These are phyloP conservation scores for Centroberyx gerrardi DNA, from an alignment of 2,797 vertebrate species.

Conservation along the genomic window DNA sequence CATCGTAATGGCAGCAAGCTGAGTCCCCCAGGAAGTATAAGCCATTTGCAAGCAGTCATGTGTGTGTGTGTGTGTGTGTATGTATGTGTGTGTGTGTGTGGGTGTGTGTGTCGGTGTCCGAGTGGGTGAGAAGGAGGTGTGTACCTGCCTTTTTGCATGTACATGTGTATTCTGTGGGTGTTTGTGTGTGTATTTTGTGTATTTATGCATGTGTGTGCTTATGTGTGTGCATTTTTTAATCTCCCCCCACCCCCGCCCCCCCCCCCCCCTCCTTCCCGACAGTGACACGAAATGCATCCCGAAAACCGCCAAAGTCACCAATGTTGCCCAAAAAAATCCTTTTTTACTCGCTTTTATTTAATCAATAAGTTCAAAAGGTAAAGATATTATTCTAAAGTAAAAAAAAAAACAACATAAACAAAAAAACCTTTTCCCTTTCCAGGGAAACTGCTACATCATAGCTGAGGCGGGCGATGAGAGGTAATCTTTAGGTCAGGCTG, in stretches of 20 bases:
- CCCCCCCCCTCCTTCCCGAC: too few species aligned
- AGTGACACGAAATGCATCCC: too few species aligned
- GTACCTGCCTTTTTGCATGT: background rate
- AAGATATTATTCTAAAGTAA: slow-evolving; percentile 9
- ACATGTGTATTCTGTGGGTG: background rate
- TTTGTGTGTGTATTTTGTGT: background rate
- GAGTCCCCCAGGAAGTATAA: slow-evolving; percentile 62
- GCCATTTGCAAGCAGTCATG: slow-evolving; percentile 56
- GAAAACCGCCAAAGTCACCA: too few species aligned
- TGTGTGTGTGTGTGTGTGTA: slow-evolving; percentile 22
- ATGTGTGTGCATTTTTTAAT: too few species aligned
- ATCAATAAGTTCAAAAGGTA: slow-evolving; percentile 24
- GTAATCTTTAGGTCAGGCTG: slow-evolving; percentile 41
- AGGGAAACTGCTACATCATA: slow-evolving; percentile 17
- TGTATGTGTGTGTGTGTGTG: background rate
- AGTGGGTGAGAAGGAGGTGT: background rate
- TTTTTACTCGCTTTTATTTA: slow-evolving; percentile 5
- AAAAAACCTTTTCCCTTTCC: background rate
- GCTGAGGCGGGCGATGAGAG: slow-evolving; percentile 4
- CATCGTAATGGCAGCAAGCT: slow-evolving; percentile 69
- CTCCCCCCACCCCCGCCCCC: too few species aligned
- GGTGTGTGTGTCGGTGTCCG: background rate
- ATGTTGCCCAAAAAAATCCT: background rate
- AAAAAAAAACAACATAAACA: background rate
- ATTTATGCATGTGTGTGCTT: background rate